Base-by-base conservation (phyloP, 2,113 vertebrate genomes). In the Raja brachyura region DNA sequence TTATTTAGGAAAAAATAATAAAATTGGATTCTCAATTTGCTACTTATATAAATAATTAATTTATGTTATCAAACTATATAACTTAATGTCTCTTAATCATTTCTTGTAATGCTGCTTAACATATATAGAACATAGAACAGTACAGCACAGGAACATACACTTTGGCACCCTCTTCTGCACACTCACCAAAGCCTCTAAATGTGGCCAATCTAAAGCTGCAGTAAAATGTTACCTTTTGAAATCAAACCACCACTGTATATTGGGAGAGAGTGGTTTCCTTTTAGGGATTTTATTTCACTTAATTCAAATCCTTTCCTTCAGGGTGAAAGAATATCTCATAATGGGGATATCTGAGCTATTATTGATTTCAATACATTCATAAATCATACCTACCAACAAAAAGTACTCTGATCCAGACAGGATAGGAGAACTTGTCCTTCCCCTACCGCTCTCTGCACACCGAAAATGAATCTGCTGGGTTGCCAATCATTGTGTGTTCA, bases 341-440 rank as follows among this genome's bases (percentile, higher is more conserved):
- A 68, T 90, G 59, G 13, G 63, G 18, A 33, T 73, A 18, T 54
- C 9, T 73, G 90, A 73, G 25, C 31, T 5, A 92, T 39, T 73
- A 73, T 54, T 92, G 66, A 92, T 54, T 81, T 73, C 22, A 54
- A 73, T 48, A 54, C 14, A 10, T 92, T 92, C 66, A 92, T 92
- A 92, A 92, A 92, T 92, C 66, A 92, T 92, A 48, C 66, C 70
- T 54, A 20, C 63, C 4, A 39, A 54, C 33, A 39, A 33, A 90
- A 73, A 73, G 20, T 66, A 92, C 31, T 33, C 31, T 31, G 31
- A 31, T 54, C 73, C 4, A 13, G 16, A 54, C 3, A 14, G 39
- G 31, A 73, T 92, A 61, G 7, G 16, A 61, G 13, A 61, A n/a
- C 56, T 63, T 28, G 1, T 25, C 56, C 56, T 61, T 77, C n/a